phyloP scores from a whole-genome alignment of 2,888 invertebrate genomes.

The Nycteola revayana region DNA sequence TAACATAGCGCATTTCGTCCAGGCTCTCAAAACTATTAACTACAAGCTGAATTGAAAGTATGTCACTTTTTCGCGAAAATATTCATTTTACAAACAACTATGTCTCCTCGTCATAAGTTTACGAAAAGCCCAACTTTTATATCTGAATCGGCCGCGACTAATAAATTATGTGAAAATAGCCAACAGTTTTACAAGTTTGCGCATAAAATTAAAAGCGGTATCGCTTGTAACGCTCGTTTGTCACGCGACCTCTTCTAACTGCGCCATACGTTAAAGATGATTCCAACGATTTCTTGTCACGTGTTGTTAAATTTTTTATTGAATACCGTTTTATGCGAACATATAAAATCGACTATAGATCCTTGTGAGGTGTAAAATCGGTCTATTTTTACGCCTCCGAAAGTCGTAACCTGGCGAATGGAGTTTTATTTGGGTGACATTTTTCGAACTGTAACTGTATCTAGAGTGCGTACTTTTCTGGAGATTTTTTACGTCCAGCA shows the following conservation, averaged over 20 bases:
- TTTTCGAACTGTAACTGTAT: slow-evolving; percentile 47
- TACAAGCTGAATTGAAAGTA: no score
- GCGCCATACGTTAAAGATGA: slow-evolving; percentile 31
- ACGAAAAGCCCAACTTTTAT: no score
- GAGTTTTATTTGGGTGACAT: slow-evolving; percentile 68
- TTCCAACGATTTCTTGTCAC: slow-evolving; percentile 49
- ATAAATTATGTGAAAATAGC: background rate
- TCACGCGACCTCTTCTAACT: slow-evolving; percentile 17
- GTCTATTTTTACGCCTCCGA: slow-evolving; percentile 69
- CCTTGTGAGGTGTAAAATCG: slow-evolving; percentile 71
- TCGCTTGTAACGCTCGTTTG: background rate
- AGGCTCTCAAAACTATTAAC: no score
- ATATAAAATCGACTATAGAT: slow-evolving; percentile 65
- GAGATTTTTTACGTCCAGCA: slow-evolving; percentile 40
- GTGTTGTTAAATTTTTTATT: slow-evolving; percentile 70
- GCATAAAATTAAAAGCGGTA: slow-evolving; percentile 4
- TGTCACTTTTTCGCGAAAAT: no score
- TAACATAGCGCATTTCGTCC: no score
- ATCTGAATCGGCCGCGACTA: no score
- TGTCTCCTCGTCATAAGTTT: no score
- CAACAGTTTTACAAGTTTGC: background rate
- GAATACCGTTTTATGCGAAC: slow-evolving; percentile 60
- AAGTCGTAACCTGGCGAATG: slow-evolving; percentile 63
- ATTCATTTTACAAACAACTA: no score
- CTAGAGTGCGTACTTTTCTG: slow-evolving; percentile 19